Evolutionary conservation across 2,888 invertebrate species (phyloP).

Genomic region (Andrena flavipes): DNA sequence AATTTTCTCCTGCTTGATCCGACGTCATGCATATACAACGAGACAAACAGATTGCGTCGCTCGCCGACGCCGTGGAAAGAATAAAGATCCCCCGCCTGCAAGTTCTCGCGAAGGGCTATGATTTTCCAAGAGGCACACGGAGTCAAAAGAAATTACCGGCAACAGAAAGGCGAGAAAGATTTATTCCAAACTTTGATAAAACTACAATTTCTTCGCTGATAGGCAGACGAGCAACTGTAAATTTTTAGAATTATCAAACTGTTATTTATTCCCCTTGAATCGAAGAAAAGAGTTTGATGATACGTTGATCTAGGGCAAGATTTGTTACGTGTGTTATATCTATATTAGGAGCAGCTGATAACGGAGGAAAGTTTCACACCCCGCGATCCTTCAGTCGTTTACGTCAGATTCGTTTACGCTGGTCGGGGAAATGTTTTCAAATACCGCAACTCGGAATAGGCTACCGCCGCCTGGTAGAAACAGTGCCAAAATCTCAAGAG

Average conservation of each 20-base stretch:
- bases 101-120: constrained; percentile 19
- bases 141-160: neutral
- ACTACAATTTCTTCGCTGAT: neutral
- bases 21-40: constrained; percentile 51
- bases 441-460: constrained; percentile 79
- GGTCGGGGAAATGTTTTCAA: constrained; percentile 79
- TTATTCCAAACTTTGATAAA: neutral
- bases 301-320: neutral
- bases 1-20: constrained; percentile 64
- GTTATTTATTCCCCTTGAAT: no score
- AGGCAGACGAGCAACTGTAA: no score
- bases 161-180: neutral
- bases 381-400: constrained; percentile 62
- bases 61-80: constrained; percentile 27
- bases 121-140: constrained; percentile 3
- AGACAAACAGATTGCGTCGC: constrained; percentile 54
- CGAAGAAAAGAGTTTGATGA: no score
- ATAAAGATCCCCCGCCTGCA: constrained; percentile 36
- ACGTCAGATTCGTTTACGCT: constrained; percentile 74
- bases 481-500: constrained; percentile 83
- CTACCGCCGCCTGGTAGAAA: constrained; percentile 72
- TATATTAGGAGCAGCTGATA: constrained; percentile 19
- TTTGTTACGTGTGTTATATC: neutral
- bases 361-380: constrained; percentile 64
- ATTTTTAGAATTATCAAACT: no score